Evolutionary conservation across 2,113 vertebrate species (phyloP).

Genomic region (Plecotus auritus): DNA sequence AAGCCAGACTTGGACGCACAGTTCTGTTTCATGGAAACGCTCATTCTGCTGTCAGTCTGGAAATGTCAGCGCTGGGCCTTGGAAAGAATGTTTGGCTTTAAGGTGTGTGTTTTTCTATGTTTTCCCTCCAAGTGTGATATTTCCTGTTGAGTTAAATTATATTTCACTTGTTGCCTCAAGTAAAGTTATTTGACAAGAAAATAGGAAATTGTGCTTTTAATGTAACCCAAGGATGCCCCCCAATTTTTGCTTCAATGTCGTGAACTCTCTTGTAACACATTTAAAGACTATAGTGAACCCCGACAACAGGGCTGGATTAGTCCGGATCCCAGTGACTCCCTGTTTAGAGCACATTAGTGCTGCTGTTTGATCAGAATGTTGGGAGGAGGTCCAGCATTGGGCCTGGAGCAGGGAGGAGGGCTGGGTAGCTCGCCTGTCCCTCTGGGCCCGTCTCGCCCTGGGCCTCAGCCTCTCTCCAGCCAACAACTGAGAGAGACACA

Average conservation of each 20-base stretch:
- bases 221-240: constrained; percentile 6
- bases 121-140: constrained; percentile 63
- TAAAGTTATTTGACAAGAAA: constrained; percentile 66
- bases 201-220: constrained; percentile 56
- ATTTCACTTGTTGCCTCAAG: constrained; percentile 56
- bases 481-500: background rate
- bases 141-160: constrained; percentile 69
- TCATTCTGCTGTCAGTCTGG: constrained; percentile 56
- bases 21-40: constrained; percentile 59
- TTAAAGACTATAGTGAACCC: background rate
- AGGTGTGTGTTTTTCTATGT: background rate
- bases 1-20: background rate
- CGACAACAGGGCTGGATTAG: background rate
- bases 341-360: background rate
- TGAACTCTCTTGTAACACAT: background rate
- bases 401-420: background rate
- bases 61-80: constrained; percentile 57
- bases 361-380: background rate
- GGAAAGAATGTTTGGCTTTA: constrained; percentile 66
- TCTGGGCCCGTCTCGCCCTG: background rate
- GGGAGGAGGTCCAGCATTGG: background rate
- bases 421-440: background rate
- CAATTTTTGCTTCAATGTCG: background rate
- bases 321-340: background rate
- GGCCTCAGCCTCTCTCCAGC: background rate